These are phyloP conservation scores for Pangasius sanitwongsei DNA, from an alignment of 2,797 vertebrate genomes.

Conservation along the genomic window DNA sequence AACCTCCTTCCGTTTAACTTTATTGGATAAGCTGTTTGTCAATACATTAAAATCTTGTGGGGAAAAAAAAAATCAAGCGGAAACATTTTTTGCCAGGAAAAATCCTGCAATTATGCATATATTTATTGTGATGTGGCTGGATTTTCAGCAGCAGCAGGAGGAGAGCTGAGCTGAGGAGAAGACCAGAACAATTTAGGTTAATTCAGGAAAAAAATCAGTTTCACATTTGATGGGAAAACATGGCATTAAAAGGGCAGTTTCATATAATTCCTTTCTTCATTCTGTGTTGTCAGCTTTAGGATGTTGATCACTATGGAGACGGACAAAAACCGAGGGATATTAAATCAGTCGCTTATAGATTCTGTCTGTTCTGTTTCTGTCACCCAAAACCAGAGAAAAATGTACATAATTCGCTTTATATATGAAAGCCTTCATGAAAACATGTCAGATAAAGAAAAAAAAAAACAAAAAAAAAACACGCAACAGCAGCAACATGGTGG, in stretches of 20 bases:
- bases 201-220: background rate
- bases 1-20: background rate
- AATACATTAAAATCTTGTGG: conserved; percentile 15
- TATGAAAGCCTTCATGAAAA: background rate
- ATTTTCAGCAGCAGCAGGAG: background rate
- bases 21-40: conserved; percentile 27
- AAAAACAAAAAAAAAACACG: no score
- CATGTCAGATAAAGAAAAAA: background rate
- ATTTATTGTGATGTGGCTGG: conserved; percentile 12
- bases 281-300: background rate
- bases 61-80: background rate
- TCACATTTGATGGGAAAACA: conserved; percentile 7
- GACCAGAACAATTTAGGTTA: background rate
- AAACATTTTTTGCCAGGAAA: background rate
- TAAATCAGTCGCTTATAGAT: background rate
- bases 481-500: background rate
- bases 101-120: conserved; percentile 22
- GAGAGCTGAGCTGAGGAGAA: background rate
- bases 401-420: background rate
- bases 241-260: background rate
- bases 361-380: background rate
- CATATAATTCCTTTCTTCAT: background rate
- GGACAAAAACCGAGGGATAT: background rate
- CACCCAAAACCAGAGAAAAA: background rate
- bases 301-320: background rate